Base-by-base conservation (phyloP, 2,888 invertebrate genomes). In the Lomographa bimaculata region DNA sequence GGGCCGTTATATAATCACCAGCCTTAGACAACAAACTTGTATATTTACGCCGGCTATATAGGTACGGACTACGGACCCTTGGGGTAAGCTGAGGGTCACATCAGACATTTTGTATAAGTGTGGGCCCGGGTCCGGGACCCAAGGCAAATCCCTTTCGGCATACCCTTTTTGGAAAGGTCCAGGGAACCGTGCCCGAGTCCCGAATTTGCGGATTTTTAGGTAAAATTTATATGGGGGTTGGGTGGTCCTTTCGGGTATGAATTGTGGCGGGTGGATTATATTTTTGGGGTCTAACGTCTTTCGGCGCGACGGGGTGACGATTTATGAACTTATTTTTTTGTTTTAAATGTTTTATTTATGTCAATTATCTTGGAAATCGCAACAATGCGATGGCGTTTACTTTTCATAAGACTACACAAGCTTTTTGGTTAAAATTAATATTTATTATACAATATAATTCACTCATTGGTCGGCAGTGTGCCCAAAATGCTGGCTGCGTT, bases 171-270 rank as follows among this genome's bases (percentile, higher is more conserved):
- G 75, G 72, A 75, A 78, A 81, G 80, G 82, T 80, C 80, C 75
- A 71, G 49, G 63, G 65, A 76, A 75, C 82, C 85, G 86, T 85
- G 80, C 84, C 81, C 56, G 66, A 66, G 73, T 64, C 73, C 82
- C 82, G 83, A 84, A 86, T 87, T 89, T 86, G 86, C 82, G 87
- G 87, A 89, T 89, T 89, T 89, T 89, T 89, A 89, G 86, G 86
- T 84, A 79, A 81, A 87, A 87, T 87, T 86, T 87, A 87, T 87
- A 83, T 77, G 81, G 78, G 75, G 72, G 67, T 65, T 61, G 64
- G 60, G 60, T 28, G 49, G 43, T 42, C 49, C 50, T 45, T 50
- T 40, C 12, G 46, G 50, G 47, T 53, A 58, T 58, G 57, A 58
- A 50, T 52, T 58, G 57, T 58, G 42, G 50, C 50, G 46, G 53